Conservation (phyloP, 1,140 invertebrate genomes). For the Centruroides vittatus region DNA sequence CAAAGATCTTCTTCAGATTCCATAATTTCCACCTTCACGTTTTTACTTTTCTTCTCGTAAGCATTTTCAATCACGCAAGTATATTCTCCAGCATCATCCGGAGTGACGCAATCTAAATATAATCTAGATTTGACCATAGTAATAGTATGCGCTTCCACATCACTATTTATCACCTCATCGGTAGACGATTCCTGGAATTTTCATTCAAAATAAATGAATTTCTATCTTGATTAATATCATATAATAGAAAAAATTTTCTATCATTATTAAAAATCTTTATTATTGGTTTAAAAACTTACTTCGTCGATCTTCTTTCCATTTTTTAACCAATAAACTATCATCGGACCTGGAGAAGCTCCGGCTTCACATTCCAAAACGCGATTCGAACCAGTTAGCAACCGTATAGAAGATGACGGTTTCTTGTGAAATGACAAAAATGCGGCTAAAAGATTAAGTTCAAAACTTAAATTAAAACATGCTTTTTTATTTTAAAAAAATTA, state of each 20-base stretch:
- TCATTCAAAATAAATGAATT: too few relatives aligned
- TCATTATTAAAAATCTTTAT: background rate
- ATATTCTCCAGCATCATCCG: conserved; percentile 43
- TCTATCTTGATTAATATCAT: too few relatives aligned
- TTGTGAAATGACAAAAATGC: too few relatives aligned
- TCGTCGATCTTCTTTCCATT: conserved; percentile 27
- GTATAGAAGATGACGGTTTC: too few relatives aligned
- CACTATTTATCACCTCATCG: background rate
- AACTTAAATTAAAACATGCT: too few relatives aligned
- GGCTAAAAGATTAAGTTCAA: too few relatives aligned
- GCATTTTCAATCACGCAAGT: conserved; percentile 55
- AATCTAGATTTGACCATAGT: conserved; percentile 37
- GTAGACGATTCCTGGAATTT: background rate
- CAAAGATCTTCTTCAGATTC: too few relatives aligned
- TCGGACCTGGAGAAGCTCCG: conserved; percentile 33
- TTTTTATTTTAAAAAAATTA: too few relatives aligned
- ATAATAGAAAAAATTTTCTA: too few relatives aligned
- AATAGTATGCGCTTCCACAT: background rate
- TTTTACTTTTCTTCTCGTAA: conserved; percentile 33
- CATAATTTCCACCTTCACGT: too few relatives aligned
- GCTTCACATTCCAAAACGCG: conserved; percentile 32
- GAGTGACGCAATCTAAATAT: conserved; percentile 42
- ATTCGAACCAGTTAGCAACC: too few relatives aligned
- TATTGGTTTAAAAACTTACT: conserved; percentile 17
- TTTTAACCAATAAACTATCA: conserved; percentile 36